Conservation (phyloP, 2,888 invertebrate species). For the Nomada ferruginata region DNA sequence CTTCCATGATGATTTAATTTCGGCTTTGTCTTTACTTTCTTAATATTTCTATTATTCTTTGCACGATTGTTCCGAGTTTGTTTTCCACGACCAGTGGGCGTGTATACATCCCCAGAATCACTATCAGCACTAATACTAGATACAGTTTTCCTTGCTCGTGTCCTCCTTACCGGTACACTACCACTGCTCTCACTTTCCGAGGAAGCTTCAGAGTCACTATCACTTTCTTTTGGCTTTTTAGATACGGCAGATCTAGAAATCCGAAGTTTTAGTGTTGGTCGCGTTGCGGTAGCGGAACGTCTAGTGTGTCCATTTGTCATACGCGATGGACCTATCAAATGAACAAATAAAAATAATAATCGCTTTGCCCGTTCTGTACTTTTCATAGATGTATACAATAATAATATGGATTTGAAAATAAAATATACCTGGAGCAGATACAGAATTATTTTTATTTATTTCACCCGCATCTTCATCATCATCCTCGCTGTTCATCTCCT, state of each 20-base stretch:
- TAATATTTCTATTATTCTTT: conserved; percentile 75
- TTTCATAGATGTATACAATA: neutral
- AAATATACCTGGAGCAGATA: conserved; percentile 73
- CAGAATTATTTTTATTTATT: conserved; percentile 48
- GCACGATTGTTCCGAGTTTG: conserved; percentile 78
- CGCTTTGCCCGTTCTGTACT: neutral
- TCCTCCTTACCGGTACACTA: conserved; percentile 73
- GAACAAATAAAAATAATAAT: conserved; percentile 3
- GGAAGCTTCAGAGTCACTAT: conserved; percentile 77
- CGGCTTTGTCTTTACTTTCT: conserved; percentile 71
- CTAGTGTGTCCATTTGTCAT: conserved; percentile 80
- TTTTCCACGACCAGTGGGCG: conserved; percentile 83
- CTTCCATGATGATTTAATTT: conserved; percentile 72
- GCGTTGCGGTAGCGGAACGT: conserved; percentile 68
- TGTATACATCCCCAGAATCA: conserved; percentile 86
- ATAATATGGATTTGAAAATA: conserved; percentile 15
- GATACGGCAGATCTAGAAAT: conserved; percentile 64
- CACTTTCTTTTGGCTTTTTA: conserved; percentile 70
- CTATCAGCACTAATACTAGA: conserved; percentile 79
- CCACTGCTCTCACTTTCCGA: conserved; percentile 78
- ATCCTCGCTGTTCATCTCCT: conserved; percentile 70
- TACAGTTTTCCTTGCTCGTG: conserved; percentile 76
- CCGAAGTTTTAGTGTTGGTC: conserved; percentile 74
- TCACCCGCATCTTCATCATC: conserved; percentile 63
- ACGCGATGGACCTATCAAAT: conserved; percentile 78